Evolutionary conservation across 1,140 invertebrate species (phyloP), one percentile per base, ranked within the genome.

Genomic region (Triops longicaudatus): DNA sequence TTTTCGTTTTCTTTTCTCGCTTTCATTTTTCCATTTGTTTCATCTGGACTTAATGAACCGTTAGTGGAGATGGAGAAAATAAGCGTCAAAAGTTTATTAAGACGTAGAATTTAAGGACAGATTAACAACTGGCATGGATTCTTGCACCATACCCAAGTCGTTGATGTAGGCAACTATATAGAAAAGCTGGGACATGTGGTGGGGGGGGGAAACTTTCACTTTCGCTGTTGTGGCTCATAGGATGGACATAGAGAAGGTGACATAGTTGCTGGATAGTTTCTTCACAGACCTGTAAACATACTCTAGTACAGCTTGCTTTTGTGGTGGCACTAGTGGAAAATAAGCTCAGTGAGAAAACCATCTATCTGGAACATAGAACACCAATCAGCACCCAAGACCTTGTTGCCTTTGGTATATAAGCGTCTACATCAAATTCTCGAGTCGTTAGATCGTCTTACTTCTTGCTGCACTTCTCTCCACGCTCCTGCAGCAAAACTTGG

Each of bases 281-380:
- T 63, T 63, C 50, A n/a, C n/a, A 7, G 50, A 22, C 22, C 17
- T 63, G 50, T 63, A 63, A 63, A 63, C 50, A 63, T 22, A 63
- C 31, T 37, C 31, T 37, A 37, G 31, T 37, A 37, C 31, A 37
- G 31, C 31, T 37, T 37, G 31, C 31, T 37, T 37, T 37, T 37
- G 31, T 63, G 22, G 50, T 22, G 17, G 50, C 50, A 63, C 17
- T 63, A 63, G 50, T 63, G 50, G 50, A 63, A 63, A 22, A 63
- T 63, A 17, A n/a, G 14, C 50, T 63, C 50, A n/a, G 14, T 22
- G 50, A 63, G 50, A 63, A 63, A 63, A 63, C 50, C 14, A 63
- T n/a, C 50, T 63, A 63, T 63, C 50, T 63, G 50, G 50, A 63
- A 63, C 50, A 17, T 63, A 63, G 50, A 63, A 63, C 50, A 63